Evolutionary conservation across 2,888 invertebrate genomes (phyloP), one percentile per base, ranked within the genome.

Genomic region (Melinopterus prodromus): DNA sequence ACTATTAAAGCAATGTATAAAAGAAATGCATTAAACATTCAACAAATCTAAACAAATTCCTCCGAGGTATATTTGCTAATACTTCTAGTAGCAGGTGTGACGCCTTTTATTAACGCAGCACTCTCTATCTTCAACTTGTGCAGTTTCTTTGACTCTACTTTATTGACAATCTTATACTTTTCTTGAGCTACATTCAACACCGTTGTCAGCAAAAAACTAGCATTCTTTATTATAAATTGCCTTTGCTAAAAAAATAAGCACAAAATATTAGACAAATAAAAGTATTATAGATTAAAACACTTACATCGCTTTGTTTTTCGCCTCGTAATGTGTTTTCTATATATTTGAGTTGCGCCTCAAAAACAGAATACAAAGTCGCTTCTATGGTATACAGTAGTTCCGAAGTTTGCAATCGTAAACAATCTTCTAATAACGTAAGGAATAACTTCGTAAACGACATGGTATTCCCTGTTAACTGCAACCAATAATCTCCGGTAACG

Each of bases 361-460:
- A 94, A 78, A 97, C 93, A 78, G 93, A 93, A 84, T 92, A 91
- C 75, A 97, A 91, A 77, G 94, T 93, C 81, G 94, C 93, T 84
- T 95, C 95, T 76, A 97, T 92, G 0, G 94, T 92, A 83, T 92
- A 91, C 88, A 95, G 92, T 86, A 95, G 92, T 87, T 96, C 96
- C 35, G 93, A 92, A 0, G 94, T 95, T 82, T 94, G 93, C 81
- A 97, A 90, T 85, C 93, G 92, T 83, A 97, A 89, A 83, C 96
- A 94, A 86, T 96, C 94, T 84, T 95, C 94, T 82, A 96, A 91
- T 81, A 97, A 91, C 35, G 93, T 92, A 71, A 96, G 90, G 85
- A 94, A 95, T 5, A 95, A 91, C 88, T 95, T 95, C 6, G 94
- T 93, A 89, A 97, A 97, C 86, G 94, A 93, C 82, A 96, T 91